phyloP scores from a whole-genome alignment of 1,140 invertebrate genomes.

The Chironomus striatipennis region DNA sequence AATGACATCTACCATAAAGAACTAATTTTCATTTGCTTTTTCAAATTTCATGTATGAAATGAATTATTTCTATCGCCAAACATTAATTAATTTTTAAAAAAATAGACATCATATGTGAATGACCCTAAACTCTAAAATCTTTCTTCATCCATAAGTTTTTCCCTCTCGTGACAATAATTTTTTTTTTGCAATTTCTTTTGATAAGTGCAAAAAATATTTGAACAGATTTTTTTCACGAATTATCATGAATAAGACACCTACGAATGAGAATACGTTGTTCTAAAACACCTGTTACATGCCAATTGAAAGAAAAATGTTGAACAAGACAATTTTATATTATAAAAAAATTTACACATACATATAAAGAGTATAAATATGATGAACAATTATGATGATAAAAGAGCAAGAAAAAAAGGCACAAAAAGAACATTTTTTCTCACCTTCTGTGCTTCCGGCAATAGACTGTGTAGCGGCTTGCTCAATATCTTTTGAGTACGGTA shows the following conservation, averaged over 20 bases:
- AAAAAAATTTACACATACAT: background rate
- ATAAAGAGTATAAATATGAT: background rate
- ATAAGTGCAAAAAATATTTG: background rate
- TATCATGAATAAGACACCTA: constrained; percentile 16
- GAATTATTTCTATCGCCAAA: too few species aligned
- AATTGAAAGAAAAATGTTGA: background rate
- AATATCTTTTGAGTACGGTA: constrained; percentile 56
- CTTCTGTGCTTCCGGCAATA: constrained; percentile 38
- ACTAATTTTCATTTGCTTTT: too few species aligned
- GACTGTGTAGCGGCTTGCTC: constrained; percentile 42
- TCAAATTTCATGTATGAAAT: too few species aligned
- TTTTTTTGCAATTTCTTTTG: background rate
- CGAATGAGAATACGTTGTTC: background rate
- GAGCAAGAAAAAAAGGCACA: background rate
- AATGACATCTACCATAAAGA: too few species aligned
- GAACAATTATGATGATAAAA: background rate
- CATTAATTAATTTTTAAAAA: too few species aligned
- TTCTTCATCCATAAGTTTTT: too few species aligned
- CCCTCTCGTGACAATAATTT: background rate
- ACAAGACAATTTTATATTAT: background rate
- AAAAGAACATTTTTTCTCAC: constrained; percentile 30
- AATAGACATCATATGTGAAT: too few species aligned
- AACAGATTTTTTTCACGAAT: background rate
- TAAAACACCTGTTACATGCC: background rate
- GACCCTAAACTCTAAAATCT: too few species aligned